A percentile compares a stretch with the other conserved stretches of the same genome.
These are phyloP conservation scores for Cerceris rybyensis DNA, from an alignment of 2,888 invertebrate genomes.

Conservation along the genomic window DNA sequence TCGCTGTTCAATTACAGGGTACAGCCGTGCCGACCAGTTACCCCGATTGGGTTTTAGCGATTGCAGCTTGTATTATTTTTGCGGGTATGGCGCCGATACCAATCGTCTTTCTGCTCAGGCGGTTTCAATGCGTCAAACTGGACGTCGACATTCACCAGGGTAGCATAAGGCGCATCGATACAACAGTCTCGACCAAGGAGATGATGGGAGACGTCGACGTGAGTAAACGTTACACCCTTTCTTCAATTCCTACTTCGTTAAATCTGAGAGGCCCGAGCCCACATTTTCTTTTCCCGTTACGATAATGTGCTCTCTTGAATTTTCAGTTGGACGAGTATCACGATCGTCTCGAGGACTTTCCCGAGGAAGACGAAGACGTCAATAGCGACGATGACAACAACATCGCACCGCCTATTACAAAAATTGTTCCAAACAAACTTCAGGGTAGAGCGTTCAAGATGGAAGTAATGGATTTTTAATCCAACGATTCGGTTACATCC, in stretches of 20 bases:
- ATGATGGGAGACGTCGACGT: slow-evolving; percentile 97
- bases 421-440: slow-evolving; percentile 78
- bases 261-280: too few species aligned
- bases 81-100: slow-evolving; percentile 93
- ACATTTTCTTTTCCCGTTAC: too few species aligned
- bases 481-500: not conserved
- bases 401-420: slow-evolving; percentile 75
- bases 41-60: slow-evolving; percentile 91
- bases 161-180: slow-evolving; percentile 94
- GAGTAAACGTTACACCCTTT: slow-evolving; percentile 82
- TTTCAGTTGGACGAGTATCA: slow-evolving; percentile 82
- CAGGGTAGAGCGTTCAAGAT: slow-evolving; percentile 83
- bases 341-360: slow-evolving; percentile 81
- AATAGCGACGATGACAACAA: slow-evolving; percentile 80
- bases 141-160: slow-evolving; percentile 96
- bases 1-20: slow-evolving; percentile 84
- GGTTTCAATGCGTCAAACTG: slow-evolving; percentile 94
- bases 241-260: too few species aligned
- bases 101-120: slow-evolving; percentile 91
- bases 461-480: slow-evolving; percentile 80
- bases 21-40: slow-evolving; percentile 87
- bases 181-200: slow-evolving; percentile 96
- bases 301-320: slow-evolving; percentile 15
- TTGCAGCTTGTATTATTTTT: slow-evolving; percentile 89
- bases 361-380: slow-evolving; percentile 82